phyloP scores from a whole-genome alignment of 1,140 invertebrate species.

The Leptestheria dahalacensis region DNA sequence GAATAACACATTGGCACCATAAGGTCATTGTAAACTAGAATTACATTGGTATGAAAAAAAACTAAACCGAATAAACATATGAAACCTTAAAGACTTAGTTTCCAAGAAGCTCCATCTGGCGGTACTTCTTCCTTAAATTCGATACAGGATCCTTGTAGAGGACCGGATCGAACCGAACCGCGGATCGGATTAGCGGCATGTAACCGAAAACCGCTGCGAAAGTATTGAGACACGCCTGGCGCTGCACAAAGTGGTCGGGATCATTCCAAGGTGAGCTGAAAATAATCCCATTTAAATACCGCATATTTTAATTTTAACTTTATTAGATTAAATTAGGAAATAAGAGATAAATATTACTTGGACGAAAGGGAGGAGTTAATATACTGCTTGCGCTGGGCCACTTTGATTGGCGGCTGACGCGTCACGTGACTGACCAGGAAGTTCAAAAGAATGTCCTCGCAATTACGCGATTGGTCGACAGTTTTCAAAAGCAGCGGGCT shows the following conservation, averaged over 20 bases:
- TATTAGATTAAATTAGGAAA: not conserved
- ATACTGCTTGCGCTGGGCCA: slow-evolving; percentile 84
- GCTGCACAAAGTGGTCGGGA: slow-evolving; percentile 81
- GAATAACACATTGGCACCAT: no score
- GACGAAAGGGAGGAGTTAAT: slow-evolving; percentile 48
- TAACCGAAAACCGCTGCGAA: slow-evolving; percentile 88
- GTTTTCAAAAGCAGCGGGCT: slow-evolving; percentile 65
- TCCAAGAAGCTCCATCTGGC: slow-evolving; percentile 83
- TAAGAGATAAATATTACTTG: slow-evolving; percentile 16
- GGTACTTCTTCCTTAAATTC: slow-evolving; percentile 87
- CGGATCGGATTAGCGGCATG: slow-evolving; percentile 82
- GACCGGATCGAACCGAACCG: slow-evolving; percentile 79
- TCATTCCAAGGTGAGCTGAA: slow-evolving; percentile 68
- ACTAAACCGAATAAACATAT: no score
- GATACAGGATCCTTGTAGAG: slow-evolving; percentile 91
- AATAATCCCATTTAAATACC: not conserved
- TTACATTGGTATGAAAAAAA: no score
- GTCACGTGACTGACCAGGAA: slow-evolving; percentile 87
- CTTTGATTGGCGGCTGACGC: slow-evolving; percentile 81
- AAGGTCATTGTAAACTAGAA: no score
- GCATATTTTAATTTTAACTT: no score
- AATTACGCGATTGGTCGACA: slow-evolving; percentile 80
- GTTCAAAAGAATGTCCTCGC: slow-evolving; percentile 94
- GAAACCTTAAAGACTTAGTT: no score
- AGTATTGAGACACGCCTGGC: slow-evolving; percentile 76